Evolutionary conservation across 2,113 vertebrate genomes (phyloP).

Genomic region (Embiotoca jacksoni): DNA sequence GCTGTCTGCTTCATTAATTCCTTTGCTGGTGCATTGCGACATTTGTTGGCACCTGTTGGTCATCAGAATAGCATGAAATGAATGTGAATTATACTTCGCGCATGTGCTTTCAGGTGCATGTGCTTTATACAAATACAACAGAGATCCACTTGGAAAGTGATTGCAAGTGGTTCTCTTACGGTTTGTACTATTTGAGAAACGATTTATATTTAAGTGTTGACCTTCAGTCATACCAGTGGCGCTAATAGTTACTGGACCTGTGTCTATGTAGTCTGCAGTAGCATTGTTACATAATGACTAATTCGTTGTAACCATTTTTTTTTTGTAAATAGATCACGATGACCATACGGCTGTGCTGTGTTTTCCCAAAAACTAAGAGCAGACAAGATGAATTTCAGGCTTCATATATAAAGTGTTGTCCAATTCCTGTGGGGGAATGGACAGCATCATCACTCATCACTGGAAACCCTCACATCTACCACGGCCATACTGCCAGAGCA

Average conservation of each 20-base stretch:
- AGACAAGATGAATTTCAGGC: constrained; percentile 21
- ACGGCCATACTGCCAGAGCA: constrained; percentile 34
- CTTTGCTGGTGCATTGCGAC: too few relatives aligned
- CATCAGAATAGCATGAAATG: too few relatives aligned
- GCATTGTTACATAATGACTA: neutral
- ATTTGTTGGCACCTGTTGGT: too few relatives aligned
- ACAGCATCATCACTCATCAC: constrained; percentile 47
- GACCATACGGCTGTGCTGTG: neutral
- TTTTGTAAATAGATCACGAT: neutral
- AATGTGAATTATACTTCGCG: too few relatives aligned
- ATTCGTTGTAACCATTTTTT: neutral
- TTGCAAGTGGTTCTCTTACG: too few relatives aligned
- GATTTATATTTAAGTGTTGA: too few relatives aligned
- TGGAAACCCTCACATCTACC: constrained; percentile 25
- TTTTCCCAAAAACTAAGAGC: neutral
- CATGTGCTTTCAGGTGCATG: neutral
- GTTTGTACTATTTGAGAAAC: too few relatives aligned
- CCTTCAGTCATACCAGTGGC: neutral
- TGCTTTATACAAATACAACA: neutral
- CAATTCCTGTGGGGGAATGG: constrained; percentile 45
- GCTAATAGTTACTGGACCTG: neutral
- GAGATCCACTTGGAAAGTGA: neutral
- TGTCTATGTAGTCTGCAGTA: neutral
- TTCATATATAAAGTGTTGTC: constrained; percentile 40
- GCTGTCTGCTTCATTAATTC: too few relatives aligned